Evolutionary conservation across 64 coral and sea anemone genomes (phyloP).

Genomic region (Montipora capricornis): DNA sequence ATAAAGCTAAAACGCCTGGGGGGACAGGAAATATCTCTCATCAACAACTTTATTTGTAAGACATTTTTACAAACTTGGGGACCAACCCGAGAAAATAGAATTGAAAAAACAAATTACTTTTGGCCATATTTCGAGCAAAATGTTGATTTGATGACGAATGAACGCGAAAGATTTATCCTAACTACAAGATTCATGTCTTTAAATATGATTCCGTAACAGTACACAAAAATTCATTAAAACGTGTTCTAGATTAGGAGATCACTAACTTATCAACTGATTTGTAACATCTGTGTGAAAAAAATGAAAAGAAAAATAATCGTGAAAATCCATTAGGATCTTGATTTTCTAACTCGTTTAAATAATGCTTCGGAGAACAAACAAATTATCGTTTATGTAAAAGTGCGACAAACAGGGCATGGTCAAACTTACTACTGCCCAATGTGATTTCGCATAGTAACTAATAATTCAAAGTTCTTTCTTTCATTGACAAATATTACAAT

Average conservation of each 20-base stretch:
- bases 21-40: constrained; percentile 26
- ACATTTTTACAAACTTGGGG: constrained; percentile 8
- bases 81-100: constrained; percentile 40
- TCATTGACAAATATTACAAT: background rate
- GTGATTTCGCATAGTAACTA: background rate
- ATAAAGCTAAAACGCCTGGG: background rate
- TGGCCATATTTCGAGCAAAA: background rate
- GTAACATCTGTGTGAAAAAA: background rate
- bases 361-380: constrained; percentile 18
- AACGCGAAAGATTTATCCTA: background rate
- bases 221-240: constrained; percentile 23
- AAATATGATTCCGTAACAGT: constrained; percentile 16
- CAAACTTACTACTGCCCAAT: background rate
- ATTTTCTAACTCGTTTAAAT: constrained; percentile 19
- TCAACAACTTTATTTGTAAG: constrained; percentile 42
- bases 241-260: constrained; percentile 26
- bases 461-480: background rate
- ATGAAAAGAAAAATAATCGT: background rate
- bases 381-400: constrained; percentile 23
- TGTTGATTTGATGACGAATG: background rate
- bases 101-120: constrained; percentile 27
- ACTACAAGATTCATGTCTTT: background rate
- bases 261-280: constrained; percentile 4
- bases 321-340: background rate
- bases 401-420: background rate